Evolutionary conservation across 1,140 invertebrate species (phyloP).

Genomic region (Carposina sasakii): DNA sequence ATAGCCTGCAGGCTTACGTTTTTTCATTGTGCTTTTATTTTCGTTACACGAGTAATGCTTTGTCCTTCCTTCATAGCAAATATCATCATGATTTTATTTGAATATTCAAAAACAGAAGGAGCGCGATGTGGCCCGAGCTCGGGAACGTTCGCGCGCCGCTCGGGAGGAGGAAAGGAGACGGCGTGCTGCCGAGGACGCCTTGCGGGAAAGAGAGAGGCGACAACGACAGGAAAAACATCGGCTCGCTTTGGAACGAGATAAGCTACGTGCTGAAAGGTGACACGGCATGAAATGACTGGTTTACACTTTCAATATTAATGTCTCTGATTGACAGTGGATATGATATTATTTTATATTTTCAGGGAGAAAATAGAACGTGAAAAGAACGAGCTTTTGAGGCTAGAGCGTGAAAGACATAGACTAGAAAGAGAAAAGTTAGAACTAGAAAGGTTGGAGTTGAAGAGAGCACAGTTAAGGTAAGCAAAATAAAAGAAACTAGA

Average conservation of each 20-base stretch:
- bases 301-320: background rate
- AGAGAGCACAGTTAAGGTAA: constrained; percentile 81
- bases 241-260: constrained; percentile 84
- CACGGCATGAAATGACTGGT: background rate
- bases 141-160: constrained; percentile 83
- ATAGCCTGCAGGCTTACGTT: too few species aligned
- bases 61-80: too few species aligned
- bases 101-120: too few species aligned
- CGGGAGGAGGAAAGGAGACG: constrained; percentile 85
- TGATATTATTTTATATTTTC: constrained; percentile 5
- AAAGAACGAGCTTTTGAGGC: constrained; percentile 83
- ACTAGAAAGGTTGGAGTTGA: constrained; percentile 85
- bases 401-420: constrained; percentile 87
- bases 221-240: constrained; percentile 86
- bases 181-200: constrained; percentile 79
- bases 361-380: constrained; percentile 80
- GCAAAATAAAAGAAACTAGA: too few species aligned
- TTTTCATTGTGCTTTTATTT: too few species aligned
- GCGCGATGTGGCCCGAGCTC: constrained; percentile 82
- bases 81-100: too few species aligned
- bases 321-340: background rate
- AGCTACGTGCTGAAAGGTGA: constrained; percentile 75
- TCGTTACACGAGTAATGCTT: too few species aligned
- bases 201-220: constrained; percentile 83
- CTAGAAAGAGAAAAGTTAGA: constrained; percentile 88